Evolutionary conservation across 2,113 vertebrate genomes (phyloP), one percentile per base, ranked within the genome.

Genomic region (Phoenicopterus ruber): DNA sequence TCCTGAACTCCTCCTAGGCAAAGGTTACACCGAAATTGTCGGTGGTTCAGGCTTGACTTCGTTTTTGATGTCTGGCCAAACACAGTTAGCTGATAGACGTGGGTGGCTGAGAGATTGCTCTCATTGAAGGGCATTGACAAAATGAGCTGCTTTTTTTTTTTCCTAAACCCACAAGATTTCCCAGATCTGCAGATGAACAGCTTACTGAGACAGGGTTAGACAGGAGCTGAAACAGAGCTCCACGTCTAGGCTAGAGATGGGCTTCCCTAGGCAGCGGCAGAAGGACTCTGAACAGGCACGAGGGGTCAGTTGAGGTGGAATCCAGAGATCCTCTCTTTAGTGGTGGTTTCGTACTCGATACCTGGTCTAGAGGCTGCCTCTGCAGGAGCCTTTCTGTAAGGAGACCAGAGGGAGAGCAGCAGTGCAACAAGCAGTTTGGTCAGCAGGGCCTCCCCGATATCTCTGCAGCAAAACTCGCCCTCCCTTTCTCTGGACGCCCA

Each of bases 401-500:
- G 54, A 86, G 62, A 66, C 6, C 4, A 7, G 44, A 47, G 46
- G 26, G 15, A 71, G 28, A 83, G 40, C 4, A 74, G 61, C 46
- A 65, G 46, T 10, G 59, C n/a, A 57, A 44, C 32, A 34, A 77
- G 29, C 34, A 85, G 24, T 31, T n/a, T 28, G 66, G 36, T 49
- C 52, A 58, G 46, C 34, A 78, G 26, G 25, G 26, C 26, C 32
- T 55, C 49, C 38, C 32, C 6, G 7, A 15, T 34, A 50, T 32
- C 15, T 46, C 55, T 47, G 31, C 62, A 59, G 62, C 19, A 67
- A 61, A 88, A 58, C 38, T 40, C 52, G 29, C 28, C 22, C 17
- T 14, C 28, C 11, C 0, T 1, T 67, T 67, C 65, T 40, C 42
- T 11, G 18, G 15, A 20, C 6, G 19, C 10, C 12, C 2, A 1